Evolutionary conservation across 2,113 vertebrate genomes (phyloP).

Genomic region (Osmerus mordax): DNA sequence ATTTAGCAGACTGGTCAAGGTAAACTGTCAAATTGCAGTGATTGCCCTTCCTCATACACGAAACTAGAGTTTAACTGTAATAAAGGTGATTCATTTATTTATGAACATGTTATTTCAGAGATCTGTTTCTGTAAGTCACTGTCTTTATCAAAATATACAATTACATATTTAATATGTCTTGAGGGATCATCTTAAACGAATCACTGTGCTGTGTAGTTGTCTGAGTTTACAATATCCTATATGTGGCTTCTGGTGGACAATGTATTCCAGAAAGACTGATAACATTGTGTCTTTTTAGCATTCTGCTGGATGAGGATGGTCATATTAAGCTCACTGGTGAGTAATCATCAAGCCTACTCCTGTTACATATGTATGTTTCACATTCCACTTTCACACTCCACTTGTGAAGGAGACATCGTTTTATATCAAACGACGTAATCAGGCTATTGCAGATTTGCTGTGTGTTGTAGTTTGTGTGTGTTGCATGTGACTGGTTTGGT

Average conservation of each 20-base stretch:
- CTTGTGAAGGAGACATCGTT: conserved; percentile 7
- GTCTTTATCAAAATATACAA: no score
- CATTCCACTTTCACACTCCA: conserved; percentile 1
- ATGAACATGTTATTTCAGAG: no score
- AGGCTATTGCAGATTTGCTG: no score
- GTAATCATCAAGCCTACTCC: conserved; percentile 15
- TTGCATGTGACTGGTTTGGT: no score
- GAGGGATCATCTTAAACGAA: no score
- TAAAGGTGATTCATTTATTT: no score
- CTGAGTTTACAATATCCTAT: conserved; percentile 51
- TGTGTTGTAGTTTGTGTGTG: no score
- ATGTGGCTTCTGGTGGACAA: conserved; percentile 66
- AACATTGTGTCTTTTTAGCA: conserved; percentile 65
- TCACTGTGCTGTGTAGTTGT: conserved; percentile 12
- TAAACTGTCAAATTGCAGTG: no score
- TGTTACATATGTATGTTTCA: conserved; percentile 5
- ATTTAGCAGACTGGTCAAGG: background rate
- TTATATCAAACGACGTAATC: background rate
- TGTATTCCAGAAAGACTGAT: background rate
- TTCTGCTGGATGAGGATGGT: conserved; percentile 85
- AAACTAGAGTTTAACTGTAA: no score
- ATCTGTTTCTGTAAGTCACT: no score
- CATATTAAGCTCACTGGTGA: conserved; percentile 86
- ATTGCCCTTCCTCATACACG: no score
- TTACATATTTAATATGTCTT: no score